A percentile compares a stretch with the other conserved stretches of the same genome.
Evolutionary conservation across 2,113 vertebrate species (phyloP).

Genomic region (Bothrops jararaca): DNA sequence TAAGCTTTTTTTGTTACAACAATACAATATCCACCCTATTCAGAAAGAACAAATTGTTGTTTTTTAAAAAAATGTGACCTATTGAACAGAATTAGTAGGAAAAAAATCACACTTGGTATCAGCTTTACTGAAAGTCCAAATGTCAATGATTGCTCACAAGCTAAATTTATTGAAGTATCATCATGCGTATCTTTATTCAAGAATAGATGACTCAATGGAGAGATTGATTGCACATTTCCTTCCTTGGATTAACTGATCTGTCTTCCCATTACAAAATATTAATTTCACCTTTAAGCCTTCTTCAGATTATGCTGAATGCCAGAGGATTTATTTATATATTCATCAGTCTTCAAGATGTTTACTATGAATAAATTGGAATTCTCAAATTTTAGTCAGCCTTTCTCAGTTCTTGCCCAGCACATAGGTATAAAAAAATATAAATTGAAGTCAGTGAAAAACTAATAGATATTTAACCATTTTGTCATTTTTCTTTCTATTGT

Average conservation of each 20-base stretch:
- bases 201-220: background rate
- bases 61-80: background rate
- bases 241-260: background rate
- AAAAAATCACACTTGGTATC: background rate
- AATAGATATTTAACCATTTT: background rate
- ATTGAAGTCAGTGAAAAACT: background rate
- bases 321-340: background rate
- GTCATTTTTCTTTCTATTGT: background rate
- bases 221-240: background rate
- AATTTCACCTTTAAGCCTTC: background rate
- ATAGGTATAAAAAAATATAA: background rate
- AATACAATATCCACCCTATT: background rate
- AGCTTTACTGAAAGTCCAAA: background rate
- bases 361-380: background rate
- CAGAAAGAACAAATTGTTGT: background rate
- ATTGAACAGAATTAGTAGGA: background rate
- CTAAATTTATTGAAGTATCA: background rate
- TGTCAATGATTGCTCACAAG: background rate
- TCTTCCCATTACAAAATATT: background rate
- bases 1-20: background rate
- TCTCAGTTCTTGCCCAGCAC: background rate
- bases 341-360: background rate
- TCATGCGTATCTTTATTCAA: background rate
- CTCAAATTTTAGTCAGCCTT: background rate
- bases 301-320: background rate